Evolutionary conservation across 2,888 invertebrate genomes (phyloP), one percentile per base, ranked within the genome.

Genomic region (Phymatocera aterrima): DNA sequence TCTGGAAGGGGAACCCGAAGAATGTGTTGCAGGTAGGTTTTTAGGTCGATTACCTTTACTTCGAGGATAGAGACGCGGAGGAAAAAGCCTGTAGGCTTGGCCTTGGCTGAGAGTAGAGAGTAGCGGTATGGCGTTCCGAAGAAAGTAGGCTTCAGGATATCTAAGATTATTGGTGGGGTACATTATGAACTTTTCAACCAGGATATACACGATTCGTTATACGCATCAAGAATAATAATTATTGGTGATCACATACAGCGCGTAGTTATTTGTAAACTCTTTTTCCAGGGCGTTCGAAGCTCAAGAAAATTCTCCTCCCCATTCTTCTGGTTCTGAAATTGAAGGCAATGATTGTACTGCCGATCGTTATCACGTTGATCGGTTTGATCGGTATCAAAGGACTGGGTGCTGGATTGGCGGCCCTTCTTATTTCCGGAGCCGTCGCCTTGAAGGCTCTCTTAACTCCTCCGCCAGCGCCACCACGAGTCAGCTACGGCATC

Each of bases 341-440:
- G 84, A 94, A 94, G 88, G 92, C 93, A 75, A 91, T 93, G 54
- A 91, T 94, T 46, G 90, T 94, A 64, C 87, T 94, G 75, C 94
- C 94, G 40, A 91, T 94, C 34, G 87, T 94, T 64, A 91, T 95
- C 81, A 92, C 93, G 31, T 87, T 93, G 78, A 92, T 95, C 64
- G 93, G 93, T n/a, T 89, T 94, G 80, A 91, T 94, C 70, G 93
- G 94, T 8, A 92, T 94, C 84, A 94, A 94, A 89, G 94, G 94
- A 77, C 91, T 95, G 77, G 93, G 93, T 79, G 92, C 93, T 40
- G 93, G 94, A 70, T 86, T 94, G 61, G 91, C 93, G 81, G 94
- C 94, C 37, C 90, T 95, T 80, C 89, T 94, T 48, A 90, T 95
- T 51, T 93, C 94, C 31, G 93, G 93, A 6, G 89, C 90, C 3